Base-by-base conservation (phyloP, 1,140 invertebrate species). In the Drosophila miranda region DNA sequence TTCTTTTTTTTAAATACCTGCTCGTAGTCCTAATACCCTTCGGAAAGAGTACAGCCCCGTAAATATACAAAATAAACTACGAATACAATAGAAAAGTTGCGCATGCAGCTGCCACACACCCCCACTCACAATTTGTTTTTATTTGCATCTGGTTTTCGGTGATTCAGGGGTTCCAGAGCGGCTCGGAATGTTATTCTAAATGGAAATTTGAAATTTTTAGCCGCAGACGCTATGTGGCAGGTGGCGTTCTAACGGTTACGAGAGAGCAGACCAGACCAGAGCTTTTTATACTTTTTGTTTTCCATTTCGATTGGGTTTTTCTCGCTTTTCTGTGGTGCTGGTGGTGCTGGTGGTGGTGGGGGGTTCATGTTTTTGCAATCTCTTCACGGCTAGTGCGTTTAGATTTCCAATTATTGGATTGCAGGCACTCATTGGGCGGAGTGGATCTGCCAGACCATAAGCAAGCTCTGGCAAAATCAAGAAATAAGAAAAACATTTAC, bases 331-430 rank as follows among this genome's bases (percentile, higher is more conserved):
- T 61, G 43, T 41, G 61, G 23, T 26, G 23, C 0, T 23, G 23
- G 23, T 23, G n/a, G 23, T 23, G 23, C 3, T 23, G n/a, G 23
- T 14, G 16, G 42, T 30, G 28, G 28, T 11, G n/a, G 16, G 28
- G 30, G 42, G 46, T 11, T 21, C 38, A 48, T 63, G 45, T 63
- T 73, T 73, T 74, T 26, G 57, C 55, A 77, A 79, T 72, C 74
- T 61, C 48, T 69, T 81, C 59, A 55, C 66, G 69, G 73, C 57
- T 58, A 59, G 52, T 71, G 62, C 30, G 77, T 78, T 80, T 53
- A 23, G 70, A 66, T 74, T 74, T 68, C 60, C 66, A 79, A 83
- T 84, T 83, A 78, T 71, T 72, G 34, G 61, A 75, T 84, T 72
- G 78, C 61, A 66, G 38, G 45, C 61, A 58, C 64, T 75, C 71